Base-by-base conservation (phyloP, 2,113 vertebrate species). In the Chauna torquata region DNA sequence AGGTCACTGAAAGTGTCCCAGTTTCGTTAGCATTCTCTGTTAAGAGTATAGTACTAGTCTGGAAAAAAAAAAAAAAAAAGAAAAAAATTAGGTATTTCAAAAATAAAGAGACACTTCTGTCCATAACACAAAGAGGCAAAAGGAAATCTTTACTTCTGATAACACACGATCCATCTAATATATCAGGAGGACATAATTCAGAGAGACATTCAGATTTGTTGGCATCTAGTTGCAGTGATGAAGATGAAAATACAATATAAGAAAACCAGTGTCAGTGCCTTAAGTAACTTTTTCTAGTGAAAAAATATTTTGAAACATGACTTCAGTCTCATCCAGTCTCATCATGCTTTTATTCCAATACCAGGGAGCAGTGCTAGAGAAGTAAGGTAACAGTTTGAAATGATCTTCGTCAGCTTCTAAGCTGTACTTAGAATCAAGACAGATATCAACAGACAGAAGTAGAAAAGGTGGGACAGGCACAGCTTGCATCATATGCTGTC, bases 1-100 rank as follows among this genome's bases (percentile, higher is more conserved):
- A 98, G 96, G 97, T 97, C 96, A 96, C n/a, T 64, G 79, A 93
- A 96, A 90, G 52, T 23, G 64, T 87, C 82, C 96, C 75, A 96
- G 88, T 96, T 97, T 92, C 28, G 42, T 96, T 81, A 97, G 27
- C 4, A 9, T 96, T 96, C 86, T 95, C 88, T 96, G 13, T 87
- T 95, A 94, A 92, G 62, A 88, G 22, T 87, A 68, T 85, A 78
- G 12, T 59, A 84, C 76, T 77, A 86, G 23, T 61, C 85, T 82
- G 72, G 59, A 94, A 96, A 95, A 90, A 96, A 95, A 90, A 75
- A n/a, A 94, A 96, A 95, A 90, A 96, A 95, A 90, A 75, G 59
- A 94, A 96, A 95, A 90, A 96, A 95, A 90, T 72, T 92, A 94
- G 34, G 18, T 82, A 82, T 88, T 97, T 96, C 71, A 94, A 96